These are phyloP conservation scores for Clepsis dumicolana DNA, from an alignment of 2,888 invertebrate genomes.

Conservation along the genomic window DNA sequence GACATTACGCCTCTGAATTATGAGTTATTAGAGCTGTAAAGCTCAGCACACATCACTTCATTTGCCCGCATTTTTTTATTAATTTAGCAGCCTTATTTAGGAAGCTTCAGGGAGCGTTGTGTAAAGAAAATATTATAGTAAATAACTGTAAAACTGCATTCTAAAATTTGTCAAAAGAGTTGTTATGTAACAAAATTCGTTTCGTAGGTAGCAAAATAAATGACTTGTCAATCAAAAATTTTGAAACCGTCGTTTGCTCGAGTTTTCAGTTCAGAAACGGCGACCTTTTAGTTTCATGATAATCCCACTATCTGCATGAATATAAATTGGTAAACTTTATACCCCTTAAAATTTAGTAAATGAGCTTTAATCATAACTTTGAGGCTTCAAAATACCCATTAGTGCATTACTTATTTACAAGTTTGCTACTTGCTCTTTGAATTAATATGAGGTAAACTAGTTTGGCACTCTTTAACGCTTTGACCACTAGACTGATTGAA, in stretches of 20 bases:
- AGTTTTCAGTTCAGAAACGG: neutral
- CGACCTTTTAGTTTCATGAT: conserved; percentile 14
- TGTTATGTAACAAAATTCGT: neutral
- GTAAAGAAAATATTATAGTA: neutral
- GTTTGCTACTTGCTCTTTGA: neutral
- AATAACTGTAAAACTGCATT: neutral
- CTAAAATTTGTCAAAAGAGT: neutral
- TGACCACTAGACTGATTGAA: no score
- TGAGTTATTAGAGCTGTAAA: conserved; percentile 80
- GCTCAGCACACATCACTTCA: conserved; percentile 77
- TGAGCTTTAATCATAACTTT: conserved; percentile 26
- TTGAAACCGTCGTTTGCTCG: neutral
- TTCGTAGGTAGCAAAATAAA: neutral
- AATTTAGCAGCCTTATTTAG: conserved; percentile 50
- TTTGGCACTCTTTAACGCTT: no score
- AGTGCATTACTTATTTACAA: neutral
- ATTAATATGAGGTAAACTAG: no score
- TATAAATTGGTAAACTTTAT: conserved; percentile 30
- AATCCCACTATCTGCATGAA: conserved; percentile 23
- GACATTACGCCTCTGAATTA: conserved; percentile 76
- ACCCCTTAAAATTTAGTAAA: conserved; percentile 10
- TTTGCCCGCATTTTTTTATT: conserved; percentile 70
- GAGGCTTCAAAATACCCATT: neutral
- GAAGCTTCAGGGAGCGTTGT: neutral
- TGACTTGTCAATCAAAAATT: neutral